Evolutionary conservation across 2,888 invertebrate genomes (phyloP), one percentile per base, ranked within the genome.

Genomic region (Watsonalla cultraria): DNA sequence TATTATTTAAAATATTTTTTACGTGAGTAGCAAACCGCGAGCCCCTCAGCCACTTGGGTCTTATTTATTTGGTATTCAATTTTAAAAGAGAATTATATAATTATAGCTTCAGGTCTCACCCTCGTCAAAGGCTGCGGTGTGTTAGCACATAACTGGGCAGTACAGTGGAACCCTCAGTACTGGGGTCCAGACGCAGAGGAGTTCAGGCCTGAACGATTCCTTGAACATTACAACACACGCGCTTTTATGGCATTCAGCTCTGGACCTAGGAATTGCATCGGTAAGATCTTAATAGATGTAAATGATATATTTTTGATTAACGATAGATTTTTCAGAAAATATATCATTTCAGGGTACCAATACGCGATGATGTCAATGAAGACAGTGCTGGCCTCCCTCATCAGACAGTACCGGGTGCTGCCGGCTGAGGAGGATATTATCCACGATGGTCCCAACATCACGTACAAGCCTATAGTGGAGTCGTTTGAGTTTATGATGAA

Each of bases 141-240:
- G 0, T 6, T 76, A 0, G 53, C 79, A 2, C 67, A 70, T 57
- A 69, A 78, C 33, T 79, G 76, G 75, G 76, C 74, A 0, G 53
- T 74, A 0, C 80, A 83, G 46, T 76, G 82, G 15, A 78, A 84
- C 61, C 76, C 78, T 0, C 56, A 54, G 2, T 78, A 78, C 61
- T 85, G 84, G 84, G 83, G 84, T 0, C 55, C 64, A 0, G 78
- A 83, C 37, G 76, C 76, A 0, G 77, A 80, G 37, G 47, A 63
- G 42, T 85, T 77, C 64, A 63, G 69, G 11, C 84, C 84, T 0
- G 80, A 83, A 14, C 62, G 85, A 15, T 85, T 83, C 57, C 51
- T 80, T 0, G 64, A 6, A 56, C 59, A 0, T 59, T 67, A 2
- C 59, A 57, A 7, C 70, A 80, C 42, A 71, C 76, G 0, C 66